phyloP scores from a whole-genome alignment of 1,140 invertebrate species.

The Drosophila murphyi region DNA sequence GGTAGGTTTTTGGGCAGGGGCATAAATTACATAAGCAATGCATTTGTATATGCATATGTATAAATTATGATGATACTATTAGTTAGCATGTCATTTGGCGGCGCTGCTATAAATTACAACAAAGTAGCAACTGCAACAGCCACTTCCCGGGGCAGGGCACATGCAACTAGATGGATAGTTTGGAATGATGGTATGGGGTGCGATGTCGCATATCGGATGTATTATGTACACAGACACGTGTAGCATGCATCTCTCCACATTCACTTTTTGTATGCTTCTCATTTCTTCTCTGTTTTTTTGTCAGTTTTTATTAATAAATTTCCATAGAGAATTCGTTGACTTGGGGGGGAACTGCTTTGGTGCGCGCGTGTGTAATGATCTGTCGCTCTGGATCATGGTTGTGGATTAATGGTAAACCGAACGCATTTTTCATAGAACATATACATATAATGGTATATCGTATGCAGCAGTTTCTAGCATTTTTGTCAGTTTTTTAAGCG shows the following conservation, averaged over 20 bases:
- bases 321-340: constrained; percentile 40
- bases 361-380: constrained; percentile 82
- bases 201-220: not conserved
- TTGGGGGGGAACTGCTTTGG: not conserved
- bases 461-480: constrained; percentile 47
- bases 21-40: constrained; percentile 73
- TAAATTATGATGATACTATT: constrained; percentile 83
- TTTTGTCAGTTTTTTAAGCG: constrained; percentile 1
- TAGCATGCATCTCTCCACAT: constrained; percentile 24
- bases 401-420: constrained; percentile 83
- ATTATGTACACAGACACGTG: constrained; percentile 29
- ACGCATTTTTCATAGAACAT: constrained; percentile 80
- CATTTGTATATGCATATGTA: constrained; percentile 45
- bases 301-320: constrained; percentile 80
- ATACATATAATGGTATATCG: not conserved
- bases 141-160: not conserved
- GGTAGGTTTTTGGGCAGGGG: constrained; percentile 5
- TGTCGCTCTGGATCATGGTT: constrained; percentile 79
- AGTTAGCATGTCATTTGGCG: constrained; percentile 77
- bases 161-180: constrained; percentile 5
- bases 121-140: constrained; percentile 62
- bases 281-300: constrained; percentile 42
- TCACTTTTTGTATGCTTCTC: constrained; percentile 9
- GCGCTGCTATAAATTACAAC: constrained; percentile 67
- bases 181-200: constrained; percentile 6